These are phyloP conservation scores for Orthosia cruda DNA, from an alignment of 2,888 invertebrate genomes.

Conservation along the genomic window DNA sequence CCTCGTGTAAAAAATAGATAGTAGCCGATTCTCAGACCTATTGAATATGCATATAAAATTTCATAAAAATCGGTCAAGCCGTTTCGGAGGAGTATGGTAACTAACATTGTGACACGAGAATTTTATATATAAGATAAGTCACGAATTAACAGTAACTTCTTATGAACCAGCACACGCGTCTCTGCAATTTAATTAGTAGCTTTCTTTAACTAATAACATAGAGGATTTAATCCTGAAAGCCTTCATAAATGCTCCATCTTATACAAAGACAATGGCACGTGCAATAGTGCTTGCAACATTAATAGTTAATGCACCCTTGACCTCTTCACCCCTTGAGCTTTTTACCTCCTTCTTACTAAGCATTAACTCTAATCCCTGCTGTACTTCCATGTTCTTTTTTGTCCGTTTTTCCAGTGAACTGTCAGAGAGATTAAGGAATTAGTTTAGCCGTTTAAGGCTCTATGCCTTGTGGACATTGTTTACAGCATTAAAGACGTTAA, in stretches of 20 bases:
- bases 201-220: background rate
- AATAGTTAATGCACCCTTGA: constrained; percentile 4
- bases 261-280: background rate
- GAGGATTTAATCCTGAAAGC: constrained; percentile 4
- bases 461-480: background rate
- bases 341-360: background rate
- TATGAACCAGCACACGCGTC: background rate
- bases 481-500: background rate
- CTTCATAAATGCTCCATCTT: background rate
- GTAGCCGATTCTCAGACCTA: too few relatives aligned
- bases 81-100: too few relatives aligned
- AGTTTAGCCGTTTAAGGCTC: background rate
- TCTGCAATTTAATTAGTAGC: background rate
- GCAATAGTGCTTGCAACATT: constrained; percentile 8
- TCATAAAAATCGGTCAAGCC: too few relatives aligned
- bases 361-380: constrained; percentile 15
- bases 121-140: too few relatives aligned
- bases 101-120: too few relatives aligned
- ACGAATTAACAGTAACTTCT: background rate
- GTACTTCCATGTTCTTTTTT: constrained; percentile 24
- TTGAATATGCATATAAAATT: too few relatives aligned
- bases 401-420: background rate
- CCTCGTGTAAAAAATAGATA: too few relatives aligned
- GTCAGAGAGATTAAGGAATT: background rate
- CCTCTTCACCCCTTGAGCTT: background rate